Base-by-base conservation (phyloP, 2,888 invertebrate species). In the Eurytoma adleriae region DNA sequence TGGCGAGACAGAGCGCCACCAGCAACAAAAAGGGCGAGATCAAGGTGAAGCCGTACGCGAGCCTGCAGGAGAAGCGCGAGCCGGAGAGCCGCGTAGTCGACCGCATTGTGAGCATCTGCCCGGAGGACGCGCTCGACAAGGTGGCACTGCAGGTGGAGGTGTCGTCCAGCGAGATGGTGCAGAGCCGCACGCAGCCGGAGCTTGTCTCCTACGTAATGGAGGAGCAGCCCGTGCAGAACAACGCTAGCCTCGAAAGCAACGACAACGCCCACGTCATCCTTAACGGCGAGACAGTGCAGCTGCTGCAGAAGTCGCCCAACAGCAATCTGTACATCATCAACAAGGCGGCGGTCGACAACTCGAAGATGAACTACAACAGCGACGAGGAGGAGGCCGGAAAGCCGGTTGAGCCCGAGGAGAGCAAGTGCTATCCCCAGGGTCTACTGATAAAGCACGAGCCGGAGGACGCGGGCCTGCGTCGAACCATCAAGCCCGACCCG, bases 251-350 rank as follows among this genome's bases (percentile, higher is more conserved):
- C n/a, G 81, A 81, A 24, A 87, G 86, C 50, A 80, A 79, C 20
- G 89, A 88, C 66, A 87, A 86, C 18, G 85, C 88, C 0, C 89
- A 89, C 18, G 90, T 89, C 16, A 91, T 91, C 74, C 78, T 90
- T 0, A 90, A 88, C 66, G 91, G 91, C 0, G 90, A 90, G 68
- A 90, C 90, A 0, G 86, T 91, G 7, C 86, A 90, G 20, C 75
- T 90, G 3, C 64, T 88, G 40, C 89, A 88, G 80, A 91, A 90
- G 61, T 89, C 90, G 2, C 90, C 90, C 0, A 89, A 91, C 78
- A 90, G 90, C 62, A 90, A 91, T 83, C 82, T 90, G 13, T 91
- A 90, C 79, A 89, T 90, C 2, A 90, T 90, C 56, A 91, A 90
- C 78, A 91, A 91, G 82, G 90, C 91, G 0, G 86, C 87, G 1